These are phyloP conservation scores for Nephrotoma flavescens DNA, from an alignment of 2,888 invertebrate genomes.

Conservation along the genomic window DNA sequence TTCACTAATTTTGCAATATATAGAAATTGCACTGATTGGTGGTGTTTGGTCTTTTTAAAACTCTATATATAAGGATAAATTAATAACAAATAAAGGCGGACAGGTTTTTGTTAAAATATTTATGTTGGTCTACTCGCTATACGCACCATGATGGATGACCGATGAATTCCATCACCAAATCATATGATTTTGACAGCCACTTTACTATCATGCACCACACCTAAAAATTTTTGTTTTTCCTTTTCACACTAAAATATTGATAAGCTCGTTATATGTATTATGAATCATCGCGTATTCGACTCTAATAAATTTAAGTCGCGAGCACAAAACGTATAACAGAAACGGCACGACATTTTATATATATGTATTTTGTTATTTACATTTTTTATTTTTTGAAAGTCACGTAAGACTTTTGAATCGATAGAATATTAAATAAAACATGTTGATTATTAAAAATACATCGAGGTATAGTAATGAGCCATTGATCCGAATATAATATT, in stretches of 20 bases:
- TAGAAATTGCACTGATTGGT: neutral
- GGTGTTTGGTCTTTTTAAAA: neutral
- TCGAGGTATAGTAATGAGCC: neutral
- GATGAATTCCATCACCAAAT: neutral
- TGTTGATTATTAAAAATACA: neutral
- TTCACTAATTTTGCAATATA: neutral
- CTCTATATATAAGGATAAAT: neutral
- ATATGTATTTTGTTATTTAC: too few relatives aligned
- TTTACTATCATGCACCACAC: neutral
- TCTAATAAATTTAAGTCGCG: neutral
- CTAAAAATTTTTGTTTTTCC: neutral
- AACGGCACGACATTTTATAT: neutral
- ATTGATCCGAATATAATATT: neutral
- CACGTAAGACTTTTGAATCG: neutral
- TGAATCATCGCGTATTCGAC: neutral
- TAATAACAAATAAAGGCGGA: neutral
- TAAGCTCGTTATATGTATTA: neutral
- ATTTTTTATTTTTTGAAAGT: neutral
- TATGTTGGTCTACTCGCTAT: neutral
- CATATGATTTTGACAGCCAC: neutral
- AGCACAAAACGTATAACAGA: neutral
- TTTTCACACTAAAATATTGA: neutral
- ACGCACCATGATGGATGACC: neutral
- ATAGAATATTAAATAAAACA: neutral
- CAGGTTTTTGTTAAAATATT: neutral